phyloP scores from a whole-genome alignment of 2,113 vertebrate genomes.

The Sapajus apella region DNA sequence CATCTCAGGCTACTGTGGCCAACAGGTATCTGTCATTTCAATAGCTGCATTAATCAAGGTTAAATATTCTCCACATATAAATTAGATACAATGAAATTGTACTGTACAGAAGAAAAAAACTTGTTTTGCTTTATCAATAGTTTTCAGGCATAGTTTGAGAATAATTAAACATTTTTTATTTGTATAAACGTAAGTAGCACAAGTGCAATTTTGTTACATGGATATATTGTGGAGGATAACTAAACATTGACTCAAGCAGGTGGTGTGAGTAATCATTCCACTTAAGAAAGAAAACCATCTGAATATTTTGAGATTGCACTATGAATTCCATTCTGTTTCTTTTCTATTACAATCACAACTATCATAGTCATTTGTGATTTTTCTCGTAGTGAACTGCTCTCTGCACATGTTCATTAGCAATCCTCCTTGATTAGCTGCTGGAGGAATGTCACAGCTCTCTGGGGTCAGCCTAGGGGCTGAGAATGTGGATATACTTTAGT shows the following conservation, averaged over 20 bases:
- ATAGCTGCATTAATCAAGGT: slow-evolving; percentile 26
- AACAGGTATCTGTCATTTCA: slow-evolving; percentile 19
- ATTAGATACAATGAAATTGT: slow-evolving; percentile 24
- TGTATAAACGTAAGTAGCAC: not conserved
- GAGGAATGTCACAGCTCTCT: not conserved
- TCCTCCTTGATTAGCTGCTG: not conserved
- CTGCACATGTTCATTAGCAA: not conserved
- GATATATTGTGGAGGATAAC: not conserved
- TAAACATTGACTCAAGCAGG: slow-evolving; percentile 27
- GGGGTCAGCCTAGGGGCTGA: not conserved
- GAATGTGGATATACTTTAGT: not conserved
- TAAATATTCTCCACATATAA: slow-evolving; percentile 2
- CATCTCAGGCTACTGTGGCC: not conserved
- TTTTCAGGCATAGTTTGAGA: not conserved
- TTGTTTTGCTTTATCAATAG: not conserved
- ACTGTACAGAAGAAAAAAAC: not conserved
- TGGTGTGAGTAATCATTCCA: not conserved
- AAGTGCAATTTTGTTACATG: not conserved
- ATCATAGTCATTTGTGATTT: not conserved
- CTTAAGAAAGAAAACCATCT: slow-evolving; percentile 32
- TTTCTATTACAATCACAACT: not conserved
- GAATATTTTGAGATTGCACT: not conserved
- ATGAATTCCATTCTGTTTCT: not conserved
- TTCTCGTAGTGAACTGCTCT: not conserved
- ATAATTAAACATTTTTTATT: slow-evolving; percentile 16